Base-by-base conservation (phyloP, 2,797 vertebrate genomes). In the Paedocypris micromegethes region DNA sequence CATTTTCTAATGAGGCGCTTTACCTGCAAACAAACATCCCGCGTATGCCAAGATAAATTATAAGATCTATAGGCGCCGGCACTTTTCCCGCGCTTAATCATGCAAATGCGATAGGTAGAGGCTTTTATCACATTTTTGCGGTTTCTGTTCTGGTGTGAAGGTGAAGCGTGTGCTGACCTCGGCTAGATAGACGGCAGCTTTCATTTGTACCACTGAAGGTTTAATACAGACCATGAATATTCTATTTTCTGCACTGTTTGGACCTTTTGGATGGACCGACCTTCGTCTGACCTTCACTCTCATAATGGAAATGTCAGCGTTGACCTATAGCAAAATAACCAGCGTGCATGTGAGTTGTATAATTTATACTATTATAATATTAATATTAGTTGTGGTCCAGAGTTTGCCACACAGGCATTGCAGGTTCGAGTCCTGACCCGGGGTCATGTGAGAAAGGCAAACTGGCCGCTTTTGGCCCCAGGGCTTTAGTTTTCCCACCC, bases 171-270 rank as follows among this genome's bases (percentile, higher is more conserved):
- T 39, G 40, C 53, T 64, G 55, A 23, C 60, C 52, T 72, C 65
- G 42, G 3, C 51, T 58, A 38, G 9, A 58, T 59, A 5, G 42
- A 38, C 49, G 48, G 9, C 43, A n/a, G 43, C 39, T 48, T 66
- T 64, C 39, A 62, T 66, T 67, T 54, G 44, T 40, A 42, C 46
- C 38, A 57, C 48, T 8, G 9, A 47, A 48, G 44, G 65, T 40
- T 68, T 61, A 53, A 66, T 72, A 65, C 59, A 69, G 62, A 59
- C 40, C 66, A 50, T 54, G 50, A 66, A 58, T 72, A 64, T 53
- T 44, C 50, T 39, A 23, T 68, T 59, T n/a, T 47, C 49, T 46
- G 9, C 57, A 52, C 49, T 53, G 42, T 40, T 37, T 43, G 9
- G 47, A 40, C 66, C 57, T 52, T 53, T 61, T 44, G 37, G 5